Evolutionary conservation across 2,797 vertebrate genomes (phyloP), one percentile per base, ranked within the genome.

Genomic region (Thunnus albacares): DNA sequence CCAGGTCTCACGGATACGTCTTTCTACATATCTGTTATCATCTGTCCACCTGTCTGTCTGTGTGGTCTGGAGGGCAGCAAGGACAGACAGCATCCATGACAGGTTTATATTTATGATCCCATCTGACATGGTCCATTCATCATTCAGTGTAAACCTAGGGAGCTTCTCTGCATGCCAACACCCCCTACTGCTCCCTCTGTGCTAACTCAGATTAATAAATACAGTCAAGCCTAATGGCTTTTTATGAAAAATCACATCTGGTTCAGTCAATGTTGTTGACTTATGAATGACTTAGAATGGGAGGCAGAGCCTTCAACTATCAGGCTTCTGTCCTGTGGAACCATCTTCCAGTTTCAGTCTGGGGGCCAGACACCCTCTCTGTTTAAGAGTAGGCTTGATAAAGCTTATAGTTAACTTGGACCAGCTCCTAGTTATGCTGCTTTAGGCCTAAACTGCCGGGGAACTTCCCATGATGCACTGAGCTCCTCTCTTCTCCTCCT

Each of bases 111-210:
- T 84, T 82, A 86, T 90, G 79, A 88, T 77, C 61, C 45, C 7
- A 17, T 56, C 61, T 75, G 76, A 82, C 51, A 49, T 22, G 47
- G 49, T 57, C 56, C 26, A 88, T 89, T 87, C 84, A 87, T 92
- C 86, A 91, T 73, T 62, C 60, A 83, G 81, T 83, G 86, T 76
- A 90, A 89, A 81, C 63, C 30, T 17, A 64, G 60, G 67, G 62
- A 75, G 82, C 69, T 76, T 73, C 77, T 87, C 69, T 84, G 80
- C 55, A 82, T 78, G 77, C 82, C 77, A 77, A 53, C 81, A 83
- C 79, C 82, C 71, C 79, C 66, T 20, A 56, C 80, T 68, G 56
- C 63, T 71, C 56, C 65, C 61, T 80, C 69, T 26, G 4, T 15
- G 9, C 51, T 67, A 74, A 63, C 57, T 68, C 8, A 69, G 71